Percentiles rank a stretch among this genome's conserved stretches.
Evolutionary conservation across 1,140 invertebrate species (phyloP).

Genomic region (Thaumetopoea pityocampa): DNA sequence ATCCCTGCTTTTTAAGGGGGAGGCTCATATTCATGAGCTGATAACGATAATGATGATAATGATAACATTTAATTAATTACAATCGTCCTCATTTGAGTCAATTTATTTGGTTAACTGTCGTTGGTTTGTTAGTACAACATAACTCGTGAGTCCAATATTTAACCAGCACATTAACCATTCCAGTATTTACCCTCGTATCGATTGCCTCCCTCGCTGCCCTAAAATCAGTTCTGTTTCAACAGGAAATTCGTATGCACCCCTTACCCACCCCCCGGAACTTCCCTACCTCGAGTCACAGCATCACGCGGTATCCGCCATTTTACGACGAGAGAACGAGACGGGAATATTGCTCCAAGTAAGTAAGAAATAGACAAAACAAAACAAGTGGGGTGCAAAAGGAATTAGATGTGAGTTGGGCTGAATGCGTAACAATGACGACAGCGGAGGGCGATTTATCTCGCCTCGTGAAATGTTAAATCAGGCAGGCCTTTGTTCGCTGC

Average conservation of each 20-base stretch:
- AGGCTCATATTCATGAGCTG: too few species aligned
- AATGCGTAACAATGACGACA: slow-evolving; percentile 36
- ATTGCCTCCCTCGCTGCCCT: slow-evolving; percentile 22
- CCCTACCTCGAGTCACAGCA: slow-evolving; percentile 25
- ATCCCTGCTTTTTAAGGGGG: too few species aligned
- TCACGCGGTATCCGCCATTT: slow-evolving; percentile 59
- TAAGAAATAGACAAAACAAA: slow-evolving; percentile 22
- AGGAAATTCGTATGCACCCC: slow-evolving; percentile 20
- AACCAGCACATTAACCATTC: slow-evolving; percentile 8
- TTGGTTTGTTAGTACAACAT: too few species aligned
- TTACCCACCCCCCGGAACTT: slow-evolving; percentile 26
- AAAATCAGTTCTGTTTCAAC: slow-evolving; percentile 27
- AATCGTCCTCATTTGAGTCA: too few species aligned
- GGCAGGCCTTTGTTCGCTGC: slow-evolving; percentile 10
- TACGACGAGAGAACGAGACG: slow-evolving; percentile 25
- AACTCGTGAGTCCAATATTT: too few species aligned
- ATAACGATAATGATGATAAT: too few species aligned
- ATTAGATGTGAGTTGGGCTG: slow-evolving; percentile 30
- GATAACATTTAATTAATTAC: too few species aligned
- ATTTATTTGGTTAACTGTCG: too few species aligned
- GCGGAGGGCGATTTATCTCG: slow-evolving; percentile 16
- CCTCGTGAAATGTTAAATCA: slow-evolving; percentile 15
- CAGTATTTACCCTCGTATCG: slow-evolving; percentile 19
- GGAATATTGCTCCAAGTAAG: slow-evolving; percentile 8
- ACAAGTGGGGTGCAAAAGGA: slow-evolving; percentile 25